These are phyloP conservation scores for Sciurus niger DNA, from an alignment of 2,113 vertebrate species.

Conservation along the genomic window DNA sequence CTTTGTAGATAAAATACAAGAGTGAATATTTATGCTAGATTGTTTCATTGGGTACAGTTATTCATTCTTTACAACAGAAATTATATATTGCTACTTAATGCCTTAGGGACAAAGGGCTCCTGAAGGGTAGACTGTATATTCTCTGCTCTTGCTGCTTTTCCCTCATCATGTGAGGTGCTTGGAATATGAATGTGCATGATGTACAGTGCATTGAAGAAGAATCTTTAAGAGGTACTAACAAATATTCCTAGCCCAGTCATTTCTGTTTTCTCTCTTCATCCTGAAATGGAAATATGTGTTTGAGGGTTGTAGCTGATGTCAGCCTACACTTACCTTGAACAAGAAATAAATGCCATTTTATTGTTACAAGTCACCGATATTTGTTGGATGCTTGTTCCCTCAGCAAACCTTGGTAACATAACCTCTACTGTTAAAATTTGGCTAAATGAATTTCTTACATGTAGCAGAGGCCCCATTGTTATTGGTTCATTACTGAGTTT, in stretches of 20 bases:
- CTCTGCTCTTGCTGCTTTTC: background rate
- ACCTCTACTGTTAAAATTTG: background rate
- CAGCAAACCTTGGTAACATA: background rate
- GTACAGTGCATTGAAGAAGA: background rate
- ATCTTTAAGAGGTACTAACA: background rate
- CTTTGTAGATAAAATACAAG: background rate
- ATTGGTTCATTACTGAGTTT: background rate
- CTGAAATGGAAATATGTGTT: background rate
- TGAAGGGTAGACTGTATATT: background rate
- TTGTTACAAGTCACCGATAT: background rate
- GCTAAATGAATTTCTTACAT: background rate
- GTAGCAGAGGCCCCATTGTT: background rate
- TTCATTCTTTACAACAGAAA: background rate
- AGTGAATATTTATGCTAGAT: background rate
- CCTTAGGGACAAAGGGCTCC: background rate
- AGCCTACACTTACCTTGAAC: background rate
- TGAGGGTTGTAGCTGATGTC: rapidly evolving
- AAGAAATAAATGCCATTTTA: background rate
- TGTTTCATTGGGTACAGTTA: background rate
- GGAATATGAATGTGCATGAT: background rate
- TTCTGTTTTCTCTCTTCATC: background rate
- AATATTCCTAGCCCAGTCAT: background rate
- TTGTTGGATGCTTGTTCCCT: background rate
- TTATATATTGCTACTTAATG: background rate
- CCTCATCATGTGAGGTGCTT: background rate